Base-by-base conservation (phyloP, 1,140 invertebrate species). In the Xylocopa sonorina region DNA sequence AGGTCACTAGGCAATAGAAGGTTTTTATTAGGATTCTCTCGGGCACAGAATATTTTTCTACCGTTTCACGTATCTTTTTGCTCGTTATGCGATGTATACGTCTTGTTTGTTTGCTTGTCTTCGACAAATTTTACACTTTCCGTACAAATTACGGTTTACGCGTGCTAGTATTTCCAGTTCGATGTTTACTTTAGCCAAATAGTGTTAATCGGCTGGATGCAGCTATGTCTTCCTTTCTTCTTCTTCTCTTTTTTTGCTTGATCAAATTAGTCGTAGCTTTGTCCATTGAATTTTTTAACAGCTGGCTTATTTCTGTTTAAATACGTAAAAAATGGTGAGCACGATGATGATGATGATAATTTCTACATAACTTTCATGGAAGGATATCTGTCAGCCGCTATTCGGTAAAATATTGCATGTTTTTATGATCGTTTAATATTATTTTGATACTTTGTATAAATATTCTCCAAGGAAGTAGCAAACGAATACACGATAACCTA, bases 151-250 rank as follows among this genome's bases (percentile, higher is more conserved):
- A 32, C 12, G 58, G 2, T 29, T 66, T 32, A 0, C 73, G 4
- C 34, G 32, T 10, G n/a, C n/a, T n/a, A 38, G 6, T 14, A 38
- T 1, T 46, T 16, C 29, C 0, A 38, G 29, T 38, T 14, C 0
- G 21, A 51, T 27, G 12, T 75, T 75, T 24, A 75, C 27, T 12
- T 6, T 75, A 53, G 2, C 46, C 24, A 57, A 48, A 38, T 34
- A 57, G 34, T 66, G 50, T 21, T 76, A 43, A 57, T 57, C 63
- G 1, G 6, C 14, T 21, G 27, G 21, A 46, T 34, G 29, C 1
- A 12, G 10, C 21, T n/a, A 16, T n/a, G 6, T 48, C 27, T 38
- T 18, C 9, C 24, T 21, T 43, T 5, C 27, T 46, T 68, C 53
- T 27, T 21, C 16, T 10, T 29, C 21, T n/a, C n/a, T n/a, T n/a